phyloP scores from a whole-genome alignment of 2,113 vertebrate species.

The Cnemophilus loriae region DNA sequence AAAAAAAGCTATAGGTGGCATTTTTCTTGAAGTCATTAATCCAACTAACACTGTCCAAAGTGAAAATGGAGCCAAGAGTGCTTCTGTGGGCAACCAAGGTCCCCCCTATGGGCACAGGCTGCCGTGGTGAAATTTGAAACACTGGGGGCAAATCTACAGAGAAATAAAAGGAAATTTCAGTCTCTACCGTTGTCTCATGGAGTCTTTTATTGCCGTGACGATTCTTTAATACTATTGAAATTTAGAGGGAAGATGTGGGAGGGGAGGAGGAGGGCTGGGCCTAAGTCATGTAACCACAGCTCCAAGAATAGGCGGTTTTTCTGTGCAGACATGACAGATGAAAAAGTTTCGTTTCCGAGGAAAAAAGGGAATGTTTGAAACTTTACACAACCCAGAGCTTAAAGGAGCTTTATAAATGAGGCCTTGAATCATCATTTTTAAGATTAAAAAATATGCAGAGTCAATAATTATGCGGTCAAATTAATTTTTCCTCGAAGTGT shows the following conservation, averaged over 20 bases:
- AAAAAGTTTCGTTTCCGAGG: neutral
- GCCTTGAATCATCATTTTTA: neutral
- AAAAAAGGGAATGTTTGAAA: neutral
- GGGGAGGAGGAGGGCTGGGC: neutral
- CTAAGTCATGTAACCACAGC: constrained; percentile 5
- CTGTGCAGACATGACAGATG: constrained; percentile 3
- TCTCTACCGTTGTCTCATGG: neutral
- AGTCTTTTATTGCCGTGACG: neutral
- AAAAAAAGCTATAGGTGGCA: neutral
- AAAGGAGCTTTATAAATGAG: neutral
- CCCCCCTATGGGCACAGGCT: rapidly evolving
- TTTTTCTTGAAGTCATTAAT: neutral
- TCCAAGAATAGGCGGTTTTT: constrained; percentile 24
- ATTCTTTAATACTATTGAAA: neutral
- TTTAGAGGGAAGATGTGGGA: constrained; percentile 34
- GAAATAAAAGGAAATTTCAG: neutral
- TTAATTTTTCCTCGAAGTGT: neutral
- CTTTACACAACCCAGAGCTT: neutral
- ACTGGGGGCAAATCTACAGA: neutral
- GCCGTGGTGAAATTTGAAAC: neutral
- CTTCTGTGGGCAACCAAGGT: neutral
- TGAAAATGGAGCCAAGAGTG: neutral
- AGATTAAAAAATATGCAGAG: neutral
- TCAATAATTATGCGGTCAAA: neutral
- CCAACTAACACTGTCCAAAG: neutral